Percentiles rank a stretch among this genome's conserved stretches.
Evolutionary conservation across 2,888 invertebrate species (phyloP).

Genomic region (Dolichopus griseipennis): DNA sequence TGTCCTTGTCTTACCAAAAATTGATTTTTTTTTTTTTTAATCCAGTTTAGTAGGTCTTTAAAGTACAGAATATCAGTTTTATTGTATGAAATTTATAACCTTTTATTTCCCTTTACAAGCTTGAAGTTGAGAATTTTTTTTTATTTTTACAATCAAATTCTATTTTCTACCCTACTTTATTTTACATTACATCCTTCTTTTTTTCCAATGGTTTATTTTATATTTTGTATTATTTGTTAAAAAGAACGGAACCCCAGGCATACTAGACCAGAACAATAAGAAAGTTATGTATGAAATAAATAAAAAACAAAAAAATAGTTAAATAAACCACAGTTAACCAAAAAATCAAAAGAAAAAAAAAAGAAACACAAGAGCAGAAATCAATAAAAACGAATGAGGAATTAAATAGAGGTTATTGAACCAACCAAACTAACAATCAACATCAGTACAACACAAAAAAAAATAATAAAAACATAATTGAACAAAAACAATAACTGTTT

Average conservation of each 20-base stretch:
- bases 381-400: too few species aligned
- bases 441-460: too few species aligned
- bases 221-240: too few species aligned
- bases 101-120: too few species aligned
- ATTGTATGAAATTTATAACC: too few species aligned
- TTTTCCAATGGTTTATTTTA: too few species aligned
- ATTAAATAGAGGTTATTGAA: not conserved
- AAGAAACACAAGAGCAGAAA: not conserved
- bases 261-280: not conserved
- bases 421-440: not conserved
- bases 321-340: not conserved
- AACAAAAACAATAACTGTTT: not conserved
- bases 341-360: not conserved
- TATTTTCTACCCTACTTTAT: not conserved
- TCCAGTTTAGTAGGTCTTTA: not conserved
- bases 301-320: not conserved
- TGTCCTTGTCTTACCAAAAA: too few species aligned
- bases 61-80: not conserved
- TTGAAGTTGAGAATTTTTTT: too few species aligned
- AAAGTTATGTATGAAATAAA: not conserved
- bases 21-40: not conserved
- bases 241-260: too few species aligned
- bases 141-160: not conserved
- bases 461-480: not conserved
- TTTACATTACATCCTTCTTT: not conserved